Conservation (phyloP, 2,113 vertebrate species). For the Labrus mixtus region DNA sequence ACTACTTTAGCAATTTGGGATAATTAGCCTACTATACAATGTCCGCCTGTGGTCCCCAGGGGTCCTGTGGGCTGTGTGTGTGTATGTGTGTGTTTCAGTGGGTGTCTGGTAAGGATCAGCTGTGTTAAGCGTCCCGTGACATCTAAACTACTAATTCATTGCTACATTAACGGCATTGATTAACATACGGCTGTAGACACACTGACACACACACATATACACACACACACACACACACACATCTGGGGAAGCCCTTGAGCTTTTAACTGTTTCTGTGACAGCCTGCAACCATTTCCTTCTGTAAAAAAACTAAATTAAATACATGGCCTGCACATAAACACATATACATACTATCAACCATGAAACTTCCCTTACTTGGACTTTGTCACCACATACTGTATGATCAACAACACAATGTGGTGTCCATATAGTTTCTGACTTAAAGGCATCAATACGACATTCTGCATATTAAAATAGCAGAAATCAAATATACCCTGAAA, state of each 20-base stretch:
- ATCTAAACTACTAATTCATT: conserved; percentile 89
- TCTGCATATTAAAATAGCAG: too few species aligned
- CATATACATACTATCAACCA: neutral
- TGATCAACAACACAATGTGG: too few species aligned
- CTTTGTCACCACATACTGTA: too few species aligned
- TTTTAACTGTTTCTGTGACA: conserved; percentile 69
- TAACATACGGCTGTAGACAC: conserved; percentile 80
- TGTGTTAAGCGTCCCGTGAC: conserved; percentile 87
- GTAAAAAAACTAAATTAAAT: conserved; percentile 3
- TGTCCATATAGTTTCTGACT: too few species aligned
- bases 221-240: conserved; percentile 30
- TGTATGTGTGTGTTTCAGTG: conserved; percentile 46
- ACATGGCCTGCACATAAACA: neutral
- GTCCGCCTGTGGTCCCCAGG: conserved; percentile 79
- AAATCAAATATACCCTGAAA: too few species aligned
- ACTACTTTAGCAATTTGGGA: conserved; percentile 83
- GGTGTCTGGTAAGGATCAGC: conserved; percentile 82
- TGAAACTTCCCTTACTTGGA: neutral
- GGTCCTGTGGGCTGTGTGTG: conserved; percentile 65
- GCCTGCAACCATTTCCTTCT: conserved; percentile 21
- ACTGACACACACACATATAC: conserved; percentile 32
- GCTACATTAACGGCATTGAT: conserved; percentile 87
- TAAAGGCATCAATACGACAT: too few species aligned
- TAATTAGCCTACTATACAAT: conserved; percentile 84
- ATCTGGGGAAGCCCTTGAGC: conserved; percentile 72